A percentile compares a stretch with the other conserved stretches of the same genome.
Evolutionary conservation across 2,888 invertebrate species (phyloP).

Genomic region (Lepidocyrtinus sp.): DNA sequence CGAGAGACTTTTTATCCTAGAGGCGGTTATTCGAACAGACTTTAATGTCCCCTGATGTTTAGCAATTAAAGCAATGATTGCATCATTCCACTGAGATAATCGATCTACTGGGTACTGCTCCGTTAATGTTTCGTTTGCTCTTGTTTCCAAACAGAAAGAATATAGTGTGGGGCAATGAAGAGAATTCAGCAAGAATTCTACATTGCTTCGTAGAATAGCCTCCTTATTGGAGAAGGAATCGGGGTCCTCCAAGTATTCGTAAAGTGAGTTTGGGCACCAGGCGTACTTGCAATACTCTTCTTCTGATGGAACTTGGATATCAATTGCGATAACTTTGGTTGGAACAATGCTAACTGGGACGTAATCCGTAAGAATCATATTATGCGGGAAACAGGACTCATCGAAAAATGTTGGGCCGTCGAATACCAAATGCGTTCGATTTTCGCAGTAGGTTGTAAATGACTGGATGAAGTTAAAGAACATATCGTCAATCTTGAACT

Average conservation of each 20-base stretch:
- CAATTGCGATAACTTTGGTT: not conserved
- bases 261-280: conserved; percentile 3
- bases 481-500: conserved; percentile 22
- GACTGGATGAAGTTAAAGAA: conserved; percentile 17
- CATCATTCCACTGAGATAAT: conserved; percentile 15
- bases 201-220: conserved; percentile 7
- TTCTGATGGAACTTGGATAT: not conserved
- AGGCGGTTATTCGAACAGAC: not conserved
- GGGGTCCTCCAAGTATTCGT: conserved; percentile 16
- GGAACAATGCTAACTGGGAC: conserved; percentile 20
- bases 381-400: conserved; percentile 24
- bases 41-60: conserved; percentile 27
- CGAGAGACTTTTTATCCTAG: not conserved
- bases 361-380: conserved; percentile 17
- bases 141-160: conserved; percentile 1
- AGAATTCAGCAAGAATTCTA: conserved; percentile 26
- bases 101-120: conserved; percentile 13
- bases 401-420: conserved; percentile 25
- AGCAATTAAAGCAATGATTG: conserved; percentile 18
- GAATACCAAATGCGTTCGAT: conserved; percentile 17
- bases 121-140: not conserved
- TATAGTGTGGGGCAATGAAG: conserved; percentile 5
- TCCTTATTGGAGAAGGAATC: not conserved
- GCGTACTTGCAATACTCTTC: conserved; percentile 17
- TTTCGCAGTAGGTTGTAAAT: conserved; percentile 26